Percentiles rank a stretch among this genome's conserved stretches.
Evolutionary conservation across 2,113 vertebrate species (phyloP).

Genomic region (Raphicerus campestris): DNA sequence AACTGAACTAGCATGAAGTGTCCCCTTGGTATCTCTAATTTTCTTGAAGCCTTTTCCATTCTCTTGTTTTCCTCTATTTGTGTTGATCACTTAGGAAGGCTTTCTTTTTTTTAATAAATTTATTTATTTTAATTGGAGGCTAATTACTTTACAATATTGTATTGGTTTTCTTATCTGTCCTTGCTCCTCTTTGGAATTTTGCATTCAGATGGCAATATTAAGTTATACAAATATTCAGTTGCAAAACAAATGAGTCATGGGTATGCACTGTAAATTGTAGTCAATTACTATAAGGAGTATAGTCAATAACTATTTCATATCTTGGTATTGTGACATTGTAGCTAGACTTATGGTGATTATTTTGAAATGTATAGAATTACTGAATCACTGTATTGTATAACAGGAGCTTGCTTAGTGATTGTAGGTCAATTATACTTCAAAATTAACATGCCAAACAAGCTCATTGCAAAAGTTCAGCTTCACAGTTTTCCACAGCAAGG

Average conservation of each 20-base stretch:
- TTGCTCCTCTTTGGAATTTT: too few relatives aligned
- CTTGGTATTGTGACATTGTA: too few relatives aligned
- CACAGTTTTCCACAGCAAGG: background rate
- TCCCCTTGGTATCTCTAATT: too few relatives aligned
- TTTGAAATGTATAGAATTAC: background rate
- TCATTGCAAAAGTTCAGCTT: background rate
- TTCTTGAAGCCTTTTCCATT: too few relatives aligned
- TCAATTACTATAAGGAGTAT: background rate
- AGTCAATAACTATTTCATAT: background rate
- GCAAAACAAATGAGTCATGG: background rate
- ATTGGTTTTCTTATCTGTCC: too few relatives aligned
- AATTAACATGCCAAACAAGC: background rate
- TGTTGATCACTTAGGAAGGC: too few relatives aligned
- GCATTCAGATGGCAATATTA: background rate
- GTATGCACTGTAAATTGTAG: background rate
- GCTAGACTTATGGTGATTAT: too few relatives aligned
- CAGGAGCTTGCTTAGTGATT: background rate
- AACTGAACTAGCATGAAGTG: too few relatives aligned
- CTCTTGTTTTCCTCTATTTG: too few relatives aligned
- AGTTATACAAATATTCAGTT: background rate
- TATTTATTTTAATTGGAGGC: too few relatives aligned
- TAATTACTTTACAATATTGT: too few relatives aligned
- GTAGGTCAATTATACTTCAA: background rate
- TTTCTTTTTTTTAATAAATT: too few relatives aligned
- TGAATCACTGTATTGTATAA: background rate